phyloP scores from a whole-genome alignment of 2,113 vertebrate genomes.

The Rostratula benghalensis region DNA sequence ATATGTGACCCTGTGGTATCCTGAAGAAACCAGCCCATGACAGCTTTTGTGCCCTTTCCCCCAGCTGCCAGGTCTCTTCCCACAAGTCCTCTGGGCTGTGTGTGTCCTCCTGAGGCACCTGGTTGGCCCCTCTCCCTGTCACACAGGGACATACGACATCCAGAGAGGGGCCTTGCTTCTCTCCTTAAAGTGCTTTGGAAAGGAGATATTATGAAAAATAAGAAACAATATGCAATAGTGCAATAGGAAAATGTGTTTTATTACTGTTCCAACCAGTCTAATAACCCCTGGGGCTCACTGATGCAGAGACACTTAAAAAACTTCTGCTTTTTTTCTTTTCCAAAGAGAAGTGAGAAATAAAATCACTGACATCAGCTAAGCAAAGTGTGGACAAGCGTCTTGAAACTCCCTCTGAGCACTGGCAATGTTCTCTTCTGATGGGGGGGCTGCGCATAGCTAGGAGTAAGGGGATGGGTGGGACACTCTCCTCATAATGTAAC shows the following conservation, averaged over 20 bases:
- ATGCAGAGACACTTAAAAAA: not conserved
- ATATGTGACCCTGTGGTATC: not conserved
- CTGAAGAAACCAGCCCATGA: not conserved
- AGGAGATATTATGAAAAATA: not conserved
- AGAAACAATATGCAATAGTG: not conserved
- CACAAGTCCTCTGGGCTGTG: not conserved
- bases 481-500: not conserved
- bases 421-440: not conserved
- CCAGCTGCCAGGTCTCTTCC: not conserved
- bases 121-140: not conserved
- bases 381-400: not conserved
- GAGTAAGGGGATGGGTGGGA: accelerated
- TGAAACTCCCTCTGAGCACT: not conserved
- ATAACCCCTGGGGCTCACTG: not conserved
- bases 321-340: not conserved
- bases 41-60: not conserved
- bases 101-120: not conserved
- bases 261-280: not conserved
- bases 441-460: accelerated
- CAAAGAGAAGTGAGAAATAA: not conserved
- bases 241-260: not conserved
- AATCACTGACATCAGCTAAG: not conserved
- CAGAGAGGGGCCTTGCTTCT: not conserved
- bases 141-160: accelerated
- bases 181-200: not conserved